Conservation (phyloP, 1,140 invertebrate species). For the Drosophila bipectinata region DNA sequence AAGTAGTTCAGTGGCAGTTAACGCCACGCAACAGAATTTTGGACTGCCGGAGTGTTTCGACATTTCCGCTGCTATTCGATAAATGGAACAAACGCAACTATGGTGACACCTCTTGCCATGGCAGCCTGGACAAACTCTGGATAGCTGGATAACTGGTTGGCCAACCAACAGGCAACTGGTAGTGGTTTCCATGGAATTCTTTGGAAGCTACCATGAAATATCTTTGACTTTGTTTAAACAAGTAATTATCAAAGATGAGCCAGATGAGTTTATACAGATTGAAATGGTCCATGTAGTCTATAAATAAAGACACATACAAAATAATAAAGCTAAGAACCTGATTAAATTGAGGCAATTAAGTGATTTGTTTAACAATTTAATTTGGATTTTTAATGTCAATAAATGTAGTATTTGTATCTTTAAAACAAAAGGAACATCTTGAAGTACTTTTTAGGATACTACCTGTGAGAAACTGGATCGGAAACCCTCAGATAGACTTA, state of each 20-base stretch:
- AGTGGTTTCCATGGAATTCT: slow-evolving; percentile 43
- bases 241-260: slow-evolving; percentile 8
- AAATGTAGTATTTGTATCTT: too few relatives aligned
- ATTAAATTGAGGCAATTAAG: background rate
- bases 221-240: slow-evolving; percentile 6
- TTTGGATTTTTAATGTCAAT: too few relatives aligned
- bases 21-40: slow-evolving; percentile 40
- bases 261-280: too few relatives aligned
- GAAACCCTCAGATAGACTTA: too few relatives aligned
- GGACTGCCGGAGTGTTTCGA: slow-evolving; percentile 47
- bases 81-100: slow-evolving; percentile 75
- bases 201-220: background rate
- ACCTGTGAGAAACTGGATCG: too few relatives aligned
- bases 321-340: background rate
- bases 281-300: background rate
- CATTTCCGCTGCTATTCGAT: slow-evolving; percentile 64
- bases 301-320: background rate
- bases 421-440: too few relatives aligned
- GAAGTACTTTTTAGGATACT: background rate
- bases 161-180: slow-evolving; percentile 59
- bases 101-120: slow-evolving; percentile 68
- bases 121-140: slow-evolving; percentile 24
- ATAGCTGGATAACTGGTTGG: slow-evolving; percentile 21
- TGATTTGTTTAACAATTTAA: background rate
- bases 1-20: slow-evolving; percentile 45